These are phyloP conservation scores for Lemur catta DNA, from an alignment of 2,797 vertebrate genomes.

Conservation along the genomic window DNA sequence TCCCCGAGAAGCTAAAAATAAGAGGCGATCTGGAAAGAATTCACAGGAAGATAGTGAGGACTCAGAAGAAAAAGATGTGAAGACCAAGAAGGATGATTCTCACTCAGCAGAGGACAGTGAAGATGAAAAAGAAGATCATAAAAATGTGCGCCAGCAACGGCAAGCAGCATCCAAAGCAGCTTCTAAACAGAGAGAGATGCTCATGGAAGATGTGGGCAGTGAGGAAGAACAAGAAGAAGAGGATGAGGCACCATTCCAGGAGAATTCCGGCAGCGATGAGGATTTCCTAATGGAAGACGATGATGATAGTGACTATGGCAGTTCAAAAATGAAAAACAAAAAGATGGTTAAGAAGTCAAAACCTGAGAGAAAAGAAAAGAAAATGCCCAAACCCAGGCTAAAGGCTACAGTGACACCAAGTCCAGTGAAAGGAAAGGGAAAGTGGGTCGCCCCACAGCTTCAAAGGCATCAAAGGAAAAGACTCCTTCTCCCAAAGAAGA, in stretches of 20 bases:
- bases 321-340: constrained; percentile 97
- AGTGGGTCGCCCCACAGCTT: constrained; percentile 91
- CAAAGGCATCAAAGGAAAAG: constrained; percentile 95
- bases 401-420: constrained; percentile 99
- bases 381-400: constrained; percentile 98
- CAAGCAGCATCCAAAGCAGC: constrained; percentile 98
- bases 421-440: constrained; percentile 98
- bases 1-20: constrained; percentile 95
- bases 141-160: constrained; percentile 95
- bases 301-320: constrained; percentile 98
- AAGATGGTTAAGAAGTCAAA: constrained; percentile 95
- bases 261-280: constrained; percentile 95
- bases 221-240: constrained; percentile 96
- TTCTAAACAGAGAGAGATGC: constrained; percentile 98
- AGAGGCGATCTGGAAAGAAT: constrained; percentile 94
- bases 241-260: constrained; percentile 90
- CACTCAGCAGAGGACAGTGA: constrained; percentile 97
- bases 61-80: constrained; percentile 96
- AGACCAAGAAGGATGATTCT: constrained; percentile 94
- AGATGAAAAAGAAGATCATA: constrained; percentile 95
- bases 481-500: constrained; percentile 95
- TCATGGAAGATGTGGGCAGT: constrained; percentile 95
- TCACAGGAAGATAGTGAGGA: constrained; percentile 99
- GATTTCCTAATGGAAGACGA: constrained; percentile 99
- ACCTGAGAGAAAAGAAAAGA: constrained; percentile 98